Evolutionary conservation across 1,140 invertebrate species (phyloP), one percentile per base, ranked within the genome.

Genomic region (Zaprionus camerounensis): DNA sequence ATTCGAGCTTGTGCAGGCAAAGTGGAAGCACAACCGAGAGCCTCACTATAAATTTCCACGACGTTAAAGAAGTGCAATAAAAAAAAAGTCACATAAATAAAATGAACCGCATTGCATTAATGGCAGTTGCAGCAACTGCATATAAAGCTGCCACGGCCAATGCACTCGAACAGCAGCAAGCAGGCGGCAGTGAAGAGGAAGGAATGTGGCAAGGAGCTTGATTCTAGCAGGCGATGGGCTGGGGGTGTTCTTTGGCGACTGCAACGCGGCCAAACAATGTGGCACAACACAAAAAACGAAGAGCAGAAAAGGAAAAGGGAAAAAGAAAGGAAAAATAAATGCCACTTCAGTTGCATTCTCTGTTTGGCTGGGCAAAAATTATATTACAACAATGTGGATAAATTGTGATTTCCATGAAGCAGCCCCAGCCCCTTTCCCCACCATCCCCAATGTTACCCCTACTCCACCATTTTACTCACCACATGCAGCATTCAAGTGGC

Each of bases 381-480:
- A 88, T 87, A 84, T 87, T 87, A 84, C 84, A 88, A 87, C 84
- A 87, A 88, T 88, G 85, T 88, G 81, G 83, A 87, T 87, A 88
- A 88, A 87, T 83, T 87, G 78, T 81, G 81, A 87, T 88, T 88
- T 87, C 78, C 84, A 81, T 80, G 83, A 51, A 24, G 46, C 46
- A 5, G 11, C 20, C 11, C 3, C 20, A 0, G 6, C 46, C 46
- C 3, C 17, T 11, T 17, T 49, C 9, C 20, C 9, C 7, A 2
- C 3, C 20, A 22, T 7, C 20, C 17, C 12, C 17, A 17, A 17
- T 46, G 20, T 6, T 2, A 20, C n/a, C 41, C n/a, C 41, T n/a
- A 7, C 15, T 41, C 38, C 41, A 17, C 0, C n/a, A 46, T 46
- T 46, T 46, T 17, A 20, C 46, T 51, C 22, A 51, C 70, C 55